phyloP scores from a whole-genome alignment of 2,113 vertebrate genomes.

The Hippocampus guttulatus region DNA sequence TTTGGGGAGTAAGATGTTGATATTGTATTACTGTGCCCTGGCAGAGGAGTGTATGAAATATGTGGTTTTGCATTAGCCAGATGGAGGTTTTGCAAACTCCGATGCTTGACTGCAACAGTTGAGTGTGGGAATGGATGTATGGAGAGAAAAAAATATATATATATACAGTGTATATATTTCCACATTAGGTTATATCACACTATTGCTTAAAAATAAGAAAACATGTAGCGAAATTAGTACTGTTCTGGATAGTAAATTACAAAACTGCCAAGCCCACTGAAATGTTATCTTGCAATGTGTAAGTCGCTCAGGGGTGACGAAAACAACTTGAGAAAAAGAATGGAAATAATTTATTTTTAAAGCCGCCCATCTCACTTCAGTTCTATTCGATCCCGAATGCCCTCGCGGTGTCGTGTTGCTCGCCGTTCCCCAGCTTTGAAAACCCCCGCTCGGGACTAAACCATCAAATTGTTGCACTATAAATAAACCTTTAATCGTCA shows the following conservation, averaged over 20 bases:
- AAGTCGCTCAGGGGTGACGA: background rate
- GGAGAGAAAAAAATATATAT: too few relatives aligned
- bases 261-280: background rate
- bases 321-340: background rate
- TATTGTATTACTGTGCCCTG: constrained; percentile 83
- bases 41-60: constrained; percentile 80
- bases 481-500: constrained; percentile 1
- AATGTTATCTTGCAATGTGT: background rate
- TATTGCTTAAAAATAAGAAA: background rate
- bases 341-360: background rate
- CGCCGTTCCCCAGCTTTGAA: background rate
- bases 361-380: background rate
- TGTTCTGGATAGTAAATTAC: background rate
- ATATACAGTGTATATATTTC: too few relatives aligned
- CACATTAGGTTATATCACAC: too few relatives aligned
- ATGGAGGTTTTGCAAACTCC: constrained; percentile 55
- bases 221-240: background rate
- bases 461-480: constrained; percentile 6
- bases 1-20: constrained; percentile 81
- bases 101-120: constrained; percentile 52
- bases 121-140: constrained; percentile 15
- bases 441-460: background rate
- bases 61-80: constrained; percentile 82
- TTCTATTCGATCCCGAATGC: background rate
- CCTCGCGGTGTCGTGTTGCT: background rate